Percentiles rank a stretch among this genome's conserved stretches.
These are phyloP conservation scores for Tylochromis polylepis DNA, from an alignment of 2,113 vertebrate species.

Conservation along the genomic window DNA sequence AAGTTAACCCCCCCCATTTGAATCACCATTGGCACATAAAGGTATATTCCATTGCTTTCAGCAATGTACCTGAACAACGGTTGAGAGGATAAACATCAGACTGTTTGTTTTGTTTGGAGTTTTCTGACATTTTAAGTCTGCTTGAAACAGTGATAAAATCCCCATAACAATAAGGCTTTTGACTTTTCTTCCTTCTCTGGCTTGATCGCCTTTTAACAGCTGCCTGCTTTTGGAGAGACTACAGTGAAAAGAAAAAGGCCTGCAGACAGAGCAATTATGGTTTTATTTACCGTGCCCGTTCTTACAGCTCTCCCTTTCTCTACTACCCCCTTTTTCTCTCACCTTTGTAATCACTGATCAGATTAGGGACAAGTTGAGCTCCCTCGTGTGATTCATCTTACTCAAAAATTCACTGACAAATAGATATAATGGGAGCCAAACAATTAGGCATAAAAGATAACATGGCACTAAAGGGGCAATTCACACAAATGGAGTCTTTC, in stretches of 20 bases:
- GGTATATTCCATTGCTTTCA: constrained; percentile 56
- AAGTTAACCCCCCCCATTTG: constrained; percentile 36
- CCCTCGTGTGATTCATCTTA: constrained; percentile 16
- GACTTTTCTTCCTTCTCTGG: constrained; percentile 47
- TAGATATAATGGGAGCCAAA: background rate
- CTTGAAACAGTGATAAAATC: constrained; percentile 58
- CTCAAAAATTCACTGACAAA: constrained; percentile 14
- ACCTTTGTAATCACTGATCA: constrained; percentile 50
- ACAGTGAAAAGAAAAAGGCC: constrained; percentile 56
- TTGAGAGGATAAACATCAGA: constrained; percentile 63
- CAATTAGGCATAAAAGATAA: constrained; percentile 27
- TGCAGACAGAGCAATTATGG: constrained; percentile 71
- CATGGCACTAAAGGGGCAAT: constrained; percentile 13
- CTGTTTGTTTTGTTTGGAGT: constrained; percentile 70
- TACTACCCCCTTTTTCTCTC: background rate
- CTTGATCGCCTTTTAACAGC: constrained; percentile 68
- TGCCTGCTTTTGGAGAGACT: constrained; percentile 59
- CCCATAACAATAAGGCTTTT: constrained; percentile 69
- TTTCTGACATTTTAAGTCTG: constrained; percentile 53
- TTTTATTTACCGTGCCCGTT: constrained; percentile 64
- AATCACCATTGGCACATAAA: constrained; percentile 55
- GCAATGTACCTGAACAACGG: constrained; percentile 59
- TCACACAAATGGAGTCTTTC: constrained; percentile 5
- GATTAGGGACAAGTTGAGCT: constrained; percentile 22
- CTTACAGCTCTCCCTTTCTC: constrained; percentile 23